Conservation (phyloP, 2,888 invertebrate genomes). For the Rotaria macrura region DNA sequence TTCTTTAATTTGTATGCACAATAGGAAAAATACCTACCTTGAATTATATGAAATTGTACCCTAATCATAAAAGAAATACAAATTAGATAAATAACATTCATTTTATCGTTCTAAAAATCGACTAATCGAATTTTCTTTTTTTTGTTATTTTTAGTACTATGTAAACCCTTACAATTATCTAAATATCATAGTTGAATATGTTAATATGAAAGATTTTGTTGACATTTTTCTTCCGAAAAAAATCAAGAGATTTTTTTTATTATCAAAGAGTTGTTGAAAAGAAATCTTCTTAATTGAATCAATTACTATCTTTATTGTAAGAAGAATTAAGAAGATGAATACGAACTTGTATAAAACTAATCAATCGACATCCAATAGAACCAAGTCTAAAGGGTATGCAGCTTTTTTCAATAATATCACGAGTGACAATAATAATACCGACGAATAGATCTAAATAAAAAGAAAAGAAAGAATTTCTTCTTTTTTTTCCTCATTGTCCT, state of each 20-base stretch:
- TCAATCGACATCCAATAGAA: background rate
- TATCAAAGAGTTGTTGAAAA: background rate
- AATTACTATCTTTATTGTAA: background rate
- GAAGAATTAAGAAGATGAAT: background rate
- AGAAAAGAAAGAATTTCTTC: background rate
- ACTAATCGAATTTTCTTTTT: too few species aligned
- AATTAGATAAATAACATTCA: too few species aligned
- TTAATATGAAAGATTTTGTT: too few species aligned
- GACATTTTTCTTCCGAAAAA: background rate
- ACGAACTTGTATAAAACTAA: slow-evolving; percentile 15
- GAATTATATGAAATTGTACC: slow-evolving; percentile 15
- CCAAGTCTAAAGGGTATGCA: background rate
- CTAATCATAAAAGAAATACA: background rate
- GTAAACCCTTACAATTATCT: too few species aligned
- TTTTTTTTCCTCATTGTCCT: too few species aligned
- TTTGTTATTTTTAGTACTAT: too few species aligned
- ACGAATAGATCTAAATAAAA: slow-evolving; percentile 4
- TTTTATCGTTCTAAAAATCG: too few species aligned
- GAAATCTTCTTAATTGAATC: background rate
- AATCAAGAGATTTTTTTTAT: background rate
- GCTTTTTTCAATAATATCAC: slow-evolving; percentile 22
- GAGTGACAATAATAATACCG: background rate
- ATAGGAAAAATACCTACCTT: background rate
- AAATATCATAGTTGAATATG: too few species aligned
- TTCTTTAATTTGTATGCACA: too few species aligned